phyloP scores from a whole-genome alignment of 2,888 invertebrate genomes.

The Plebejus argus region DNA sequence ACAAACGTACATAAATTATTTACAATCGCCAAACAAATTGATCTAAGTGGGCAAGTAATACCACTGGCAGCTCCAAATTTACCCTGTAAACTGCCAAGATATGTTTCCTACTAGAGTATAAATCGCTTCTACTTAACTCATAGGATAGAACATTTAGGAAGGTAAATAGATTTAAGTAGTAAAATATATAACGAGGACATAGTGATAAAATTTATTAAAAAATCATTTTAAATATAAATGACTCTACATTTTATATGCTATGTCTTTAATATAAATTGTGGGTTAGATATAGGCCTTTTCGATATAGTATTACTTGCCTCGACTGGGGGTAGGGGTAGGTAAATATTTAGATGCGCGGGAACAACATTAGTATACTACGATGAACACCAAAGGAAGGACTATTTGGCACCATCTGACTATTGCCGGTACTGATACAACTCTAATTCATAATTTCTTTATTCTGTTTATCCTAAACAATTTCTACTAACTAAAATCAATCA shows the following conservation, averaged over 20 bases:
- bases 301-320: slow-evolving; percentile 24
- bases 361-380: slow-evolving; percentile 34
- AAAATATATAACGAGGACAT: not conserved
- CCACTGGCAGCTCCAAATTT: slow-evolving; percentile 35
- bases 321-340: slow-evolving; percentile 8
- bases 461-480: slow-evolving; percentile 41
- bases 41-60: slow-evolving; percentile 26
- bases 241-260: slow-evolving; percentile 11
- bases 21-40: slow-evolving; percentile 45
- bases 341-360: slow-evolving; percentile 37
- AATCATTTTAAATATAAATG: not conserved
- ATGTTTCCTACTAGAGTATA: slow-evolving; percentile 17
- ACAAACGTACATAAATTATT: slow-evolving; percentile 46
- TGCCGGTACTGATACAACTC: slow-evolving; percentile 39
- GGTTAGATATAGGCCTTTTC: slow-evolving; percentile 6
- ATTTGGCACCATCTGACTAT: slow-evolving; percentile 46
- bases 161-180: slow-evolving; percentile 1
- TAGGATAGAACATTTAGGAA: not conserved
- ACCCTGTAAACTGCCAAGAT: slow-evolving; percentile 38
- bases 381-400: slow-evolving; percentile 45
- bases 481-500: slow-evolving; percentile 40
- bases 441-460: slow-evolving; percentile 40
- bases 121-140: not conserved
- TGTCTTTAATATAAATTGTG: not conserved
- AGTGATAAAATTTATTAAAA: not conserved